Conservation (phyloP, 1,140 invertebrate species). For the Tribolium castaneum region DNA sequence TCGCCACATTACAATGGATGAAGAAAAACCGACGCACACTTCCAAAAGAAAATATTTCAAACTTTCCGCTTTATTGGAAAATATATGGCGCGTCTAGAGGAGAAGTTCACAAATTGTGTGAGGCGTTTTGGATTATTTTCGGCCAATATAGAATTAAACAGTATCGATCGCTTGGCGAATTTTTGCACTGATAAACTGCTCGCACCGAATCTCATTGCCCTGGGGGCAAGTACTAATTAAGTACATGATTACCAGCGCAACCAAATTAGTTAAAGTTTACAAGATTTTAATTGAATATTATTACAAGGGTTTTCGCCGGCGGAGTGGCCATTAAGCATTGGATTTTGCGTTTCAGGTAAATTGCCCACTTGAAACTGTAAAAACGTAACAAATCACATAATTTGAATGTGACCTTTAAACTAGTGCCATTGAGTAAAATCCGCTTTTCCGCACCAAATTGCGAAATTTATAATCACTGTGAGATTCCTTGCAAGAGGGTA, state of each 20-base stretch:
- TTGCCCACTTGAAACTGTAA: too few species aligned
- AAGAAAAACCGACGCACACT: constrained; percentile 6
- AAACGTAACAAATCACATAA: background rate
- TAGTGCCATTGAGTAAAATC: background rate
- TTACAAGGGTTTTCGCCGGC: background rate
- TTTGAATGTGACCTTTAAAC: constrained; percentile 38
- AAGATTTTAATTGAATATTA: constrained; percentile 28
- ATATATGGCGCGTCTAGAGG: background rate
- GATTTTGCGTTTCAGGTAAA: background rate
- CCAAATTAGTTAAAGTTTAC: constrained; percentile 18
- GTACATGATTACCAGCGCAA: constrained; percentile 11
- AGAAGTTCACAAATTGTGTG: background rate
- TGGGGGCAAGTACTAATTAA: constrained; percentile 8
- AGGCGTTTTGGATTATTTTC: background rate
- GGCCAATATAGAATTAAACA: background rate
- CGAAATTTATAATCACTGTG: background rate
- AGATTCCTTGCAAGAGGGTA: background rate
- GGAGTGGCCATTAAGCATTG: too few species aligned
- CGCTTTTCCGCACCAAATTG: background rate
- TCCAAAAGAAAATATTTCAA: constrained; percentile 21
- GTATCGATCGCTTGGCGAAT: background rate
- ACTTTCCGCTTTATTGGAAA: constrained; percentile 32
- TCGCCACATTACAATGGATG: constrained; percentile 25
- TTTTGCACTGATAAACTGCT: background rate
- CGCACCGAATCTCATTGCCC: background rate